Conservation (phyloP, 2,113 vertebrate species). For the Sceloporus undulatus region DNA sequence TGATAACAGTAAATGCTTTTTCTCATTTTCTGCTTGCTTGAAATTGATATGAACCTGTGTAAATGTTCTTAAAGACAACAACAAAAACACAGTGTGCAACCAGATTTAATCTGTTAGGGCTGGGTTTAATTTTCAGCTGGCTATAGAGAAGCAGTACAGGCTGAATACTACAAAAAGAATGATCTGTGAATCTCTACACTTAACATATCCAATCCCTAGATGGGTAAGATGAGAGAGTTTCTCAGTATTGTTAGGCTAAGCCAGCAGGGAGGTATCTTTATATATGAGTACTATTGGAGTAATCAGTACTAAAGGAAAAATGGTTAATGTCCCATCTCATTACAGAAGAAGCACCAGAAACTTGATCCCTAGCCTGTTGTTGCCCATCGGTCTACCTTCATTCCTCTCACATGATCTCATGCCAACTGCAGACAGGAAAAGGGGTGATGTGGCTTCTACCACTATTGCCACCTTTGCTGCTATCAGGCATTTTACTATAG, state of each 20-base stretch:
- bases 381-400: too few relatives aligned
- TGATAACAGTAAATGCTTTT: not conserved
- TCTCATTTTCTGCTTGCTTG: not conserved
- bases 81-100: not conserved
- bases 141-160: not conserved
- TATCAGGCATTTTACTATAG: too few relatives aligned
- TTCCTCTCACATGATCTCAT: not conserved
- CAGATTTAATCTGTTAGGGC: not conserved
- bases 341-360: not conserved
- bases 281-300: not conserved
- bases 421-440: not conserved
- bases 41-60: not conserved
- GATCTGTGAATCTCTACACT: not conserved
- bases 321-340: not conserved
- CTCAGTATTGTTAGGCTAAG: not conserved
- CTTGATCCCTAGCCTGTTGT: too few relatives aligned
- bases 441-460: not conserved
- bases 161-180: not conserved
- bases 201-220: not conserved
- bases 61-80: not conserved
- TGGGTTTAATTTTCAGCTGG: conserved; percentile 17
- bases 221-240: not conserved
- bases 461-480: not conserved
- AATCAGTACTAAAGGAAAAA: not conserved
- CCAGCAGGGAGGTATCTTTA: not conserved